phyloP scores from a whole-genome alignment of 2,113 vertebrate genomes.

The Brienomyrus longianalis region DNA sequence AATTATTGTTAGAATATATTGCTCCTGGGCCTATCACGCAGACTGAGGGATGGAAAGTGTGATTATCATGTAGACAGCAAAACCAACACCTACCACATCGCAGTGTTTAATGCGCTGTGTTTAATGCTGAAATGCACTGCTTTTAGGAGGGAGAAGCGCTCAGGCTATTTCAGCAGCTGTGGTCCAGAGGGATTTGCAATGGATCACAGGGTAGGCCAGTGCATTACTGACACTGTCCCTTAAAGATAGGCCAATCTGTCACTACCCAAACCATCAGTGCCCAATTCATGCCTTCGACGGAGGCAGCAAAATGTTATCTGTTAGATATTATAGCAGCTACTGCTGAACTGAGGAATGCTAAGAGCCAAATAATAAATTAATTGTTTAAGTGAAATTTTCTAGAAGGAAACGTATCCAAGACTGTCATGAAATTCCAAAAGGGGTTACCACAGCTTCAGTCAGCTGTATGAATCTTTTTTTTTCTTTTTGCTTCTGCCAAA shows the following conservation, averaged over 20 bases:
- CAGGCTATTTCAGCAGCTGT: neutral
- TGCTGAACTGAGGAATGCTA: neutral
- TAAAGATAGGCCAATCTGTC: neutral
- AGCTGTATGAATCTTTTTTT: neutral
- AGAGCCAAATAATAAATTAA: neutral
- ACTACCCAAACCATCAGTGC: neutral
- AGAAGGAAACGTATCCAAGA: neutral
- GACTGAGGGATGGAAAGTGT: neutral
- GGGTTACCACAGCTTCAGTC: neutral
- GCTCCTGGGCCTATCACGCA: neutral
- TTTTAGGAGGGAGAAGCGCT: neutral
- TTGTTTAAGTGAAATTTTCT: neutral
- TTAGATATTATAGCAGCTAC: neutral
- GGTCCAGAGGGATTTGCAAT: conserved; percentile 28
- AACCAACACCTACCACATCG: neutral
- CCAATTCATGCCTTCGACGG: too few species aligned
- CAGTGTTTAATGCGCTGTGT: neutral
- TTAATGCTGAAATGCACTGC: neutral
- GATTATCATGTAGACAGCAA: neutral
- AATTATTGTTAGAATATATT: neutral
- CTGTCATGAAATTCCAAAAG: neutral
- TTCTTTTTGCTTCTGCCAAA: too few species aligned
- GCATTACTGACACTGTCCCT: conserved; percentile 37
- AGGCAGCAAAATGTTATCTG: neutral
- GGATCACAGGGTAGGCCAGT: neutral